Base-by-base conservation (phyloP, 1,140 invertebrate species). In the Trichonephila clavipes region DNA sequence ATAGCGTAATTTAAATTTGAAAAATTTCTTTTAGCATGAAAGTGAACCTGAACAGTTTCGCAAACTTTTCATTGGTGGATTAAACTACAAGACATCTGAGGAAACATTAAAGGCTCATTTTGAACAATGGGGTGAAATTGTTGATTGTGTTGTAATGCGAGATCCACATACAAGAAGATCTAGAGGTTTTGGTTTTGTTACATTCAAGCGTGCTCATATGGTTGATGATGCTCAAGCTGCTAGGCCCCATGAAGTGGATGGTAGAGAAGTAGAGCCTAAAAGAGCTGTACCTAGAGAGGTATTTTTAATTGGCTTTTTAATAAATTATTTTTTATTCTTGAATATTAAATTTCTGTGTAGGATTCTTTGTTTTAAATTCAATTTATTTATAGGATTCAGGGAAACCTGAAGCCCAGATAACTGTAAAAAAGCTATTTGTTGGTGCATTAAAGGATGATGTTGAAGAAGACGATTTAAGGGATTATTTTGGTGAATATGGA, bases 81-180 rank as follows among this genome's bases (percentile, higher is more conserved):
- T 99, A 24, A 98, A 99, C 95, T 99, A 99, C 95, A 97, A 98
- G 95, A 99, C 99, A 34, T 98, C 98, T 24, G 99, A 99, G 95
- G 98, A 99, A 77, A 98, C 98, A n/a, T 96, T 99, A 3, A 99
- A 99, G 95, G 82, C 82, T 94, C 98, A 99, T 96, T 99, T 99
- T 96, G 97, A 98, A 95, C 97, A 99, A 97, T 99, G 98, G 98
- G 99, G 99, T 58, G 98, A 99, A 95, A 98, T 99, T 94, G 98
- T 99, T 0, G 99, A 99, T 96, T 98, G 99, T 66, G 98, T 99
- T 28, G 99, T 99, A 0, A 99, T 99, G 99, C 98, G 98, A 95
- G 99, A 99, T 96, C 98, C 98, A 0, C 97, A 98, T 95, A 99
- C 99, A 1, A 97, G 97, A 95, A 96, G 96, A 88, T 99, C 98